Evolutionary conservation across 2,113 vertebrate species (phyloP).

Genomic region (Dicrurus megarhynchus): DNA sequence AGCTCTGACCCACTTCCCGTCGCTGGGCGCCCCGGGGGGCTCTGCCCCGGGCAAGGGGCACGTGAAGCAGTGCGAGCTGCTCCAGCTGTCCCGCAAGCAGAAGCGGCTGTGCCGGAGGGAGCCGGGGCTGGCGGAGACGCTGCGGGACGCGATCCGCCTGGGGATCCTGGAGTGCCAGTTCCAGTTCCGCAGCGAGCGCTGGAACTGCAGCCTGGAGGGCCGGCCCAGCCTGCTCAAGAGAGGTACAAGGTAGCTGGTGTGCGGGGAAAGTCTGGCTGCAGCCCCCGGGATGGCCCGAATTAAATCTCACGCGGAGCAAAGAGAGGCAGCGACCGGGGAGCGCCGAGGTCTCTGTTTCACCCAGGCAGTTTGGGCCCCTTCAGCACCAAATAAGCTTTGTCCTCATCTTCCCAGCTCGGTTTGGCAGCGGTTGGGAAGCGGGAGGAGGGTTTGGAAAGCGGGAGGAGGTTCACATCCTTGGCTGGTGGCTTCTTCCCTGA

Average conservation of each 20-base stretch:
- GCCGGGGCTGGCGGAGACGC: slow-evolving; percentile 90
- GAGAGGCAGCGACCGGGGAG: fast-evolving
- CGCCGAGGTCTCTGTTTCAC: neutral
- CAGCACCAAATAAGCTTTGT: neutral
- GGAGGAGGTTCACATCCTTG: neutral
- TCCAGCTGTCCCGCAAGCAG: slow-evolving; percentile 88
- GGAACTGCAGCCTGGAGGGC: slow-evolving; percentile 97
- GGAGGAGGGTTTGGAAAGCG: neutral
- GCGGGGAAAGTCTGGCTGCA: neutral
- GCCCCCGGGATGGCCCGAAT: neutral
- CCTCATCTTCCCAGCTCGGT: fast-evolving
- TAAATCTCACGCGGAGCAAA: fast-evolving
- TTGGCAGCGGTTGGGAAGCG: neutral
- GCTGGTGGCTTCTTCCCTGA: neutral
- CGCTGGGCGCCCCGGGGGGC: slow-evolving; percentile 63
- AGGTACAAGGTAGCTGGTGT: slow-evolving; percentile 73
- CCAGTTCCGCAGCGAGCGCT: slow-evolving; percentile 94
- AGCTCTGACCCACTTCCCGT: slow-evolving; percentile 84
- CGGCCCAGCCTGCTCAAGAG: slow-evolving; percentile 90
- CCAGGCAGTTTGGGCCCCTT: neutral
- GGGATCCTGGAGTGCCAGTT: slow-evolving; percentile 92
- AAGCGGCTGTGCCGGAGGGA: slow-evolving; percentile 91
- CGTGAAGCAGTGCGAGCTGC: slow-evolving; percentile 93
- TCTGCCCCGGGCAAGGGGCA: slow-evolving; percentile 79
- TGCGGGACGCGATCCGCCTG: slow-evolving; percentile 89